phyloP scores from a whole-genome alignment of 1,140 invertebrate genomes.

The Drosophila cardini region DNA sequence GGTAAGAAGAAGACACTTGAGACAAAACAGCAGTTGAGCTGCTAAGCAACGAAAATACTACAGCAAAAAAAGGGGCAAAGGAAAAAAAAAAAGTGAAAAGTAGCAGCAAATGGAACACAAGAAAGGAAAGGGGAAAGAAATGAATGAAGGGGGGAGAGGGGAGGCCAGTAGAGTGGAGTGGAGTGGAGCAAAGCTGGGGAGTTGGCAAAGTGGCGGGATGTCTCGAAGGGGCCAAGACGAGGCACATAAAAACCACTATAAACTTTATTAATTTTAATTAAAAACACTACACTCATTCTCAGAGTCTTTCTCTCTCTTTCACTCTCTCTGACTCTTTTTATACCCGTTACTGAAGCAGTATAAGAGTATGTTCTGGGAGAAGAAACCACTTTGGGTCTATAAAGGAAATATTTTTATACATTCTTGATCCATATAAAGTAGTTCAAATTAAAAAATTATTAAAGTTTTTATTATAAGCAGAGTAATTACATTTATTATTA shows the following conservation, averaged over 20 bases:
- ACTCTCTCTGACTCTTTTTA: no score
- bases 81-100: neutral
- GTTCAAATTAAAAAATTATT: no score
- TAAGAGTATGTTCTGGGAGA: no score
- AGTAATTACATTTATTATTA: no score
- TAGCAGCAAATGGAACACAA: neutral
- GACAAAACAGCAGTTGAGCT: conserved; percentile 29
- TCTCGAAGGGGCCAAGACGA: conserved; percentile 3
- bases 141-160: neutral
- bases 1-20: neutral
- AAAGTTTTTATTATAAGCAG: no score
- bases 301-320: conserved; percentile 40
- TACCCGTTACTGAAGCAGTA: no score
- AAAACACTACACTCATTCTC: conserved; percentile 78
- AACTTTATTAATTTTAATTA: conserved; percentile 84
- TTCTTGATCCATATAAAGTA: no score
- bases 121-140: neutral
- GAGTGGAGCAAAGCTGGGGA: neutral
- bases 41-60: conserved; percentile 30
- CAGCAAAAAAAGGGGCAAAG: neutral
- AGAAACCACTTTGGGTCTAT: no score
- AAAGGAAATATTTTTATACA: no score
- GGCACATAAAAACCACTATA: conserved; percentile 68
- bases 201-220: no score
- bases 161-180: neutral